These are phyloP conservation scores for Pimephales promelas DNA, from an alignment of 2,113 vertebrate genomes.

Conservation along the genomic window DNA sequence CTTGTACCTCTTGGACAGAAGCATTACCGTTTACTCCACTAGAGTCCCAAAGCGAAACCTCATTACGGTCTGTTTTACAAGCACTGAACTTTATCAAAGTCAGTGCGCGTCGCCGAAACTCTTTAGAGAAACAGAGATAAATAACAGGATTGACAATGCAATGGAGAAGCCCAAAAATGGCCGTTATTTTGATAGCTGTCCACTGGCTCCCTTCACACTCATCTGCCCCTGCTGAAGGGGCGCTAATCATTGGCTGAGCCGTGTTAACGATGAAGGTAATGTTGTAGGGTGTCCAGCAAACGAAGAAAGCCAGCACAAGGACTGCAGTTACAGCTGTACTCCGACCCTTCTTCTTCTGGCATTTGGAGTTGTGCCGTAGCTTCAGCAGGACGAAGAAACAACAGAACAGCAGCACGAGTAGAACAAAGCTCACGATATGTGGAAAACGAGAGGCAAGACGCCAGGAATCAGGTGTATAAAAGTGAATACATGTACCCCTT, in stretches of 20 bases:
- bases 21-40: slow-evolving; percentile 26
- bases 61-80: slow-evolving; percentile 35
- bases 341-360: slow-evolving; percentile 61
- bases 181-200: slow-evolving; percentile 63
- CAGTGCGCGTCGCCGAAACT: slow-evolving; percentile 73
- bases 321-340: slow-evolving; percentile 65
- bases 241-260: slow-evolving; percentile 38
- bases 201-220: neutral
- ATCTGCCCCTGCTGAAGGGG: neutral
- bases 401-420: slow-evolving; percentile 71
- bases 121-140: slow-evolving; percentile 75
- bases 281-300: slow-evolving; percentile 85
- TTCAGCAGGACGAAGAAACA: slow-evolving; percentile 67
- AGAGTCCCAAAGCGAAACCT: slow-evolving; percentile 64
- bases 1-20: slow-evolving; percentile 25
- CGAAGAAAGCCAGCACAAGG: slow-evolving; percentile 74
- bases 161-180: slow-evolving; percentile 76
- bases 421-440: slow-evolving; percentile 76
- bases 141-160: slow-evolving; percentile 83
- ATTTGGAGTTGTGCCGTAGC: slow-evolving; percentile 56
- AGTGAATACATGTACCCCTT: slow-evolving; percentile 68
- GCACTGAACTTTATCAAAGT: slow-evolving; percentile 55
- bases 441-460: slow-evolving; percentile 63
- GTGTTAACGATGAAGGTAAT: slow-evolving; percentile 76
- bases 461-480: slow-evolving; percentile 62